Base-by-base conservation (phyloP, 2,888 invertebrate species). In the Torymus tubicola region DNA sequence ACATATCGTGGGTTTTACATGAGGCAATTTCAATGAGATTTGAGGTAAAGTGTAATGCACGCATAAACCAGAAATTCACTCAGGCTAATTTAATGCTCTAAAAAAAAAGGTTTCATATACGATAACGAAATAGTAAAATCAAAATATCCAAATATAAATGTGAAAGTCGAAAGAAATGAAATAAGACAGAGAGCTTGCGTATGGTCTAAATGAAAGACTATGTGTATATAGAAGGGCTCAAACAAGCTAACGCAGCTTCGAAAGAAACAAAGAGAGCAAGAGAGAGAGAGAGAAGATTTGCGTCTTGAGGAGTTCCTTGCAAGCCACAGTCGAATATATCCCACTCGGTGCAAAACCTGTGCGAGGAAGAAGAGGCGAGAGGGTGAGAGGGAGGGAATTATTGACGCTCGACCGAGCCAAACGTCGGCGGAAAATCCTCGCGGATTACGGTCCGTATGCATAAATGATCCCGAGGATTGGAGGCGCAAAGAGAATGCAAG, bases 401-500 rank as follows among this genome's bases (percentile, higher is more conserved):
- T 77, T 70, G 67, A 77, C 70, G 70, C 70, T 64, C 61, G 42
- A 64, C 50, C 57, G 63, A 58, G 68, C 55, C 64, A 50, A 52
- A 70, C 55, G 63, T 69, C 63, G 61, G 8, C 61, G 58, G 58
- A 31, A 78, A 78, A 72, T 71, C 65, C 58, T 72, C 52, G 53
- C 67, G 63, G 58, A 72, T 78, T 78, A 72, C 52, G 21, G 24
- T 16, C 61, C 57, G 78, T 73, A 78, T 78, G 31, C 67, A 78
- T 78, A 72, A 78, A 73, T 73, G 72, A 78, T 73, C 61, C 50
- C 16, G 50, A 2, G 50, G 50, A 67, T 67, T 58, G 50, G 58
- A 71, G 55, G 31, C 31, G 24, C 71, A 71, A 72, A 78, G 71
- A 69, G 24, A 58, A 64, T 21, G 63, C 16, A 16, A 18, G 64